These are phyloP conservation scores for Muscicapa comitata DNA, from an alignment of 2,797 vertebrate species.

Conservation along the genomic window DNA sequence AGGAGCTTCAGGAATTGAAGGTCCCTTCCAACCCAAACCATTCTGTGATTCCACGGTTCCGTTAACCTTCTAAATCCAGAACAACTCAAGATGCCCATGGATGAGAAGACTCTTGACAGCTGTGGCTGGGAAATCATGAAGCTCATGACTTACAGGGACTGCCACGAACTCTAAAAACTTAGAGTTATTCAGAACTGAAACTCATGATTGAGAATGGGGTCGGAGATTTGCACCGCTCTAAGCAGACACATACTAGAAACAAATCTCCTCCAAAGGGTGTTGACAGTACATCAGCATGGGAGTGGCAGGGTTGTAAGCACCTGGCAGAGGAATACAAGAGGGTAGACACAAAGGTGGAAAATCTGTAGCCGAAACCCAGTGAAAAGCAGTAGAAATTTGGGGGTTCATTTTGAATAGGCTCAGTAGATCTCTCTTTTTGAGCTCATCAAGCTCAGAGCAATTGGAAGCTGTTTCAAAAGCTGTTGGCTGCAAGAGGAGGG, in stretches of 20 bases:
- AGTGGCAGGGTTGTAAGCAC: neutral
- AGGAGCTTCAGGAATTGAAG: neutral
- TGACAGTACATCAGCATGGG: neutral
- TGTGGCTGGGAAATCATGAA: neutral
- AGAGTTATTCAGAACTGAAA: neutral
- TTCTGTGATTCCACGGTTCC: neutral
- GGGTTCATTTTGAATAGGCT: neutral
- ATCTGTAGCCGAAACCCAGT: neutral
- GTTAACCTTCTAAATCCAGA: neutral
- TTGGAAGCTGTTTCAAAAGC: neutral
- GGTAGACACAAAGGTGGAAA: neutral
- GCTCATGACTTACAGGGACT: neutral
- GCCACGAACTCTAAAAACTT: neutral
- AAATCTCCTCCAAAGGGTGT: neutral
- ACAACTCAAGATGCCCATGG: neutral
- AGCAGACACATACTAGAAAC: neutral
- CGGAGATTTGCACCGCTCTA: neutral
- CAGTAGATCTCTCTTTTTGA: neutral
- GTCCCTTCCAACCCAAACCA: neutral
- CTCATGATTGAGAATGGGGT: neutral
- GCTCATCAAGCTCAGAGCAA: neutral
- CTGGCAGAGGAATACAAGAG: neutral
- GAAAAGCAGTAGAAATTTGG: neutral
- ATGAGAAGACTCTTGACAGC: neutral
- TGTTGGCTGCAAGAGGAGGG: neutral